These are phyloP conservation scores for Cephus sareptanus DNA, from an alignment of 2,888 invertebrate species.

Conservation along the genomic window DNA sequence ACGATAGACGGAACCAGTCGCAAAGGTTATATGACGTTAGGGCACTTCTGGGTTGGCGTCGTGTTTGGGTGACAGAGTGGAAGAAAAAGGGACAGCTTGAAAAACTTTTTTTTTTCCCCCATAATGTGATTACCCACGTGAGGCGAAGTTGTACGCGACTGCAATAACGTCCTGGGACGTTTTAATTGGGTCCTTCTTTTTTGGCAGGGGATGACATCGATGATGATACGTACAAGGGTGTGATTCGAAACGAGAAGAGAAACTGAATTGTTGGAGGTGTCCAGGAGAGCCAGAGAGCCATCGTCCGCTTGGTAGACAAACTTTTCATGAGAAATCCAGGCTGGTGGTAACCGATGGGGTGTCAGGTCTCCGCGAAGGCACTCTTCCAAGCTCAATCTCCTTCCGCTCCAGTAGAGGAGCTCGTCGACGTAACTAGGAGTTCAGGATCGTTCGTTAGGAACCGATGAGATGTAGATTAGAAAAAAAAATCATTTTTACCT, in stretches of 20 bases:
- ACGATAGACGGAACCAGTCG: too few species aligned
- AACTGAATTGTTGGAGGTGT: slow-evolving; percentile 83
- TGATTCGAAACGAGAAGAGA: slow-evolving; percentile 87
- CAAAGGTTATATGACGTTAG: too few species aligned
- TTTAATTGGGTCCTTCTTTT: too few species aligned
- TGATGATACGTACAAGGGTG: slow-evolving; percentile 76
- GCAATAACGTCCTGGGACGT: too few species aligned
- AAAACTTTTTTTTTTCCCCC: too few species aligned
- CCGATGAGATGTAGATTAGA: not conserved
- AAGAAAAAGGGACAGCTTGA: too few species aligned
- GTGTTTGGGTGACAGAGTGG: too few species aligned
- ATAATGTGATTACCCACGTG: too few species aligned
- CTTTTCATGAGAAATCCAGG: slow-evolving; percentile 85
- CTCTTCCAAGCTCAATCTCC: slow-evolving; percentile 86
- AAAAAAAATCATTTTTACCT: too few species aligned
- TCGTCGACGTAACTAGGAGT: slow-evolving; percentile 83
- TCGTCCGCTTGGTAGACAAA: slow-evolving; percentile 90
- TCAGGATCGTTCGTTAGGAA: slow-evolving; percentile 1
- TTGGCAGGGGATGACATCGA: too few species aligned
- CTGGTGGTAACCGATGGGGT: slow-evolving; percentile 79
- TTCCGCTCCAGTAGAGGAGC: slow-evolving; percentile 88
- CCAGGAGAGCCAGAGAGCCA: slow-evolving; percentile 82
- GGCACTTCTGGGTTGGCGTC: too few species aligned
- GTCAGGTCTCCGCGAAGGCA: slow-evolving; percentile 83
- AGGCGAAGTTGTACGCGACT: too few species aligned